A percentile compares a stretch with the other conserved stretches of the same genome.
phyloP scores from a whole-genome alignment of 2,888 invertebrate genomes.

The Rhingia rostrata region DNA sequence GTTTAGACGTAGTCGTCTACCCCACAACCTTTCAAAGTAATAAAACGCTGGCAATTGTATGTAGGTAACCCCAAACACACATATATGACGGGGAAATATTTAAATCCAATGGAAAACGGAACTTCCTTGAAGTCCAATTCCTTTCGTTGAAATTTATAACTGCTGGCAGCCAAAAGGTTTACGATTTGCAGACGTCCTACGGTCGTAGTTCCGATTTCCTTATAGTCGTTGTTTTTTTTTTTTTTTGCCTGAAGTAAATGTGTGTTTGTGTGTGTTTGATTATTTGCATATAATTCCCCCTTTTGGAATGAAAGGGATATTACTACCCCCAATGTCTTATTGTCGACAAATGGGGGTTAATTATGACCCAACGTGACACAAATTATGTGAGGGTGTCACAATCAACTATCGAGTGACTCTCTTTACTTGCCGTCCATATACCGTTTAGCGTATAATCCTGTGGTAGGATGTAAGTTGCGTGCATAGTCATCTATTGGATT shows the following conservation, averaged over 20 bases:
- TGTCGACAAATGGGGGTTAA: slow-evolving; percentile 72
- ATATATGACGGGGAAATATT: slow-evolving; percentile 49
- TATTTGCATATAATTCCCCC: slow-evolving; percentile 50
- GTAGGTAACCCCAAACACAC: slow-evolving; percentile 26
- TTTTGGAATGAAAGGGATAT: slow-evolving; percentile 40
- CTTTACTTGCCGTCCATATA: slow-evolving; percentile 33
- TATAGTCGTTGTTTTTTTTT: slow-evolving; percentile 5
- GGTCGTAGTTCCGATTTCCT: slow-evolving; percentile 52
- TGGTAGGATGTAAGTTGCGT: not conserved
- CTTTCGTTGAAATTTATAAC: slow-evolving; percentile 67
- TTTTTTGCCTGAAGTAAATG: not conserved
- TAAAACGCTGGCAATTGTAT: slow-evolving; percentile 27
- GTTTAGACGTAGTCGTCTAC: too few species aligned
- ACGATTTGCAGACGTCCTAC: slow-evolving; percentile 66
- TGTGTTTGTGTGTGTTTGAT: slow-evolving; percentile 14
- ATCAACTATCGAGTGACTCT: slow-evolving; percentile 42
- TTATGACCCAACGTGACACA: slow-evolving; percentile 67
- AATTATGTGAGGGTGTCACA: slow-evolving; percentile 70
- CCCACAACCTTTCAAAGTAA: not conserved
- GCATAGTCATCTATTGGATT: not conserved
- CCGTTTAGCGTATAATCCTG: slow-evolving; percentile 9
- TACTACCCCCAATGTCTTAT: slow-evolving; percentile 40
- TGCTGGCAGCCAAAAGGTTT: slow-evolving; percentile 69
- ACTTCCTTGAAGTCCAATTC: slow-evolving; percentile 65
- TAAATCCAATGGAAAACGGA: slow-evolving; percentile 66